Evolutionary conservation across 2,888 invertebrate genomes (phyloP).

Genomic region (Parnassius apollo): DNA sequence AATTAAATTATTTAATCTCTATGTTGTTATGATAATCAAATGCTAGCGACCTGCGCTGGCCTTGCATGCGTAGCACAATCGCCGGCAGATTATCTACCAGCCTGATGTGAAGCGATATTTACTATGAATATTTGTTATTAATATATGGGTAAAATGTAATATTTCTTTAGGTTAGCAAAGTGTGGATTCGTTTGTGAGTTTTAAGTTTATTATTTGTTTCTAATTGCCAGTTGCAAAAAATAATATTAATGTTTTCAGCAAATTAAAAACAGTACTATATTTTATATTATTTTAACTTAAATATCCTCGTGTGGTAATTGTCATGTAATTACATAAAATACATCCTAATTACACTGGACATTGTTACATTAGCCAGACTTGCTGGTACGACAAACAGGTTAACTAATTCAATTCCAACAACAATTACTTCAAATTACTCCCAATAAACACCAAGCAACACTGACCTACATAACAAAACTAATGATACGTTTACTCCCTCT

Average conservation of each 20-base stretch:
- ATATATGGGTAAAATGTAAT: no score
- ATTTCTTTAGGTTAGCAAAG: background rate
- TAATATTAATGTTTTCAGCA: no score
- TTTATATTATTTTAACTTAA: background rate
- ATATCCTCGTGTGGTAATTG: slow-evolving; percentile 9
- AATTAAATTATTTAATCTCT: no score
- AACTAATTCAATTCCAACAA: slow-evolving; percentile 29
- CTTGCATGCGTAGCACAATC: no score
- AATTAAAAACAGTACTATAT: no score
- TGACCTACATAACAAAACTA: slow-evolving; percentile 26
- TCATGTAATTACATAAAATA: slow-evolving; percentile 18
- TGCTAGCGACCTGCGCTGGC: no score
- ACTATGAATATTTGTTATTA: no score
- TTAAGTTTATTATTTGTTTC: no score
- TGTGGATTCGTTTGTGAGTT: slow-evolving; percentile 9
- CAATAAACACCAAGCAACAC: slow-evolving; percentile 31
- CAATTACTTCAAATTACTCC: slow-evolving; percentile 30
- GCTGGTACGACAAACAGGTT: slow-evolving; percentile 14
- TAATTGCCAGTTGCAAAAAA: no score
- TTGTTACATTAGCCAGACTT: slow-evolving; percentile 10
- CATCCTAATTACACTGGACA: slow-evolving; percentile 22
- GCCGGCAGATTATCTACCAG: no score
- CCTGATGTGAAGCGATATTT: no score
- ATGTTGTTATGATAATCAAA: no score
- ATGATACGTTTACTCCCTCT: slow-evolving; percentile 19